These are phyloP conservation scores for Sarcophaga carnaria DNA, from an alignment of 2,888 invertebrate species.

Conservation along the genomic window DNA sequence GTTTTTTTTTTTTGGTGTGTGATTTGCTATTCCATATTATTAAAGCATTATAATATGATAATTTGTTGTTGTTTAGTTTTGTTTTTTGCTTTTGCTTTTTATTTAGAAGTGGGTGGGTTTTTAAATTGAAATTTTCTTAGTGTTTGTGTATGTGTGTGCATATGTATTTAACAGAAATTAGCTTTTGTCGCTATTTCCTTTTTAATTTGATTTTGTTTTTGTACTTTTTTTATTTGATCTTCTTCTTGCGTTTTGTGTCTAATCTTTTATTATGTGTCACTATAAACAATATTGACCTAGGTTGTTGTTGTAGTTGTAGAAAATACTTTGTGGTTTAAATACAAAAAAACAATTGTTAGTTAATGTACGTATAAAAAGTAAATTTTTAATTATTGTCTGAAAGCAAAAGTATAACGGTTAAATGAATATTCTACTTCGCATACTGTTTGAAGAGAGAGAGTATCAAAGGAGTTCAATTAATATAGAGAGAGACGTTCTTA, in stretches of 20 bases:
- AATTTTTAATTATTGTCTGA: too few relatives aligned
- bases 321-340: neutral
- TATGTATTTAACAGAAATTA: neutral
- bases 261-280: conserved; percentile 76
- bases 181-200: conserved; percentile 51
- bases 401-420: too few relatives aligned
- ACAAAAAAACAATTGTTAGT: neutral
- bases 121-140: conserved; percentile 22
- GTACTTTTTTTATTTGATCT: conserved; percentile 25
- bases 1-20: neutral
- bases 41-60: neutral
- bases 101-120: conserved; percentile 40
- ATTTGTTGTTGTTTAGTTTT: conserved; percentile 1
- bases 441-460: too few relatives aligned
- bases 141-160: neutral
- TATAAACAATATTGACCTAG: conserved; percentile 81
- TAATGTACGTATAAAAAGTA: too few relatives aligned
- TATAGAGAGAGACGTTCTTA: too few relatives aligned
- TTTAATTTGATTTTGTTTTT: conserved; percentile 38
- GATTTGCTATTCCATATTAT: neutral
- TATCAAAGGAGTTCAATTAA: too few relatives aligned
- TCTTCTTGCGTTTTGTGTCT: conserved; percentile 57
- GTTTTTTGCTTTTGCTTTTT: conserved; percentile 24
- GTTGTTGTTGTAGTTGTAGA: conserved; percentile 69
- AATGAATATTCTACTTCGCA: too few relatives aligned